Conservation (phyloP, 2,888 invertebrate species). For the Scrobipalpa costella region DNA sequence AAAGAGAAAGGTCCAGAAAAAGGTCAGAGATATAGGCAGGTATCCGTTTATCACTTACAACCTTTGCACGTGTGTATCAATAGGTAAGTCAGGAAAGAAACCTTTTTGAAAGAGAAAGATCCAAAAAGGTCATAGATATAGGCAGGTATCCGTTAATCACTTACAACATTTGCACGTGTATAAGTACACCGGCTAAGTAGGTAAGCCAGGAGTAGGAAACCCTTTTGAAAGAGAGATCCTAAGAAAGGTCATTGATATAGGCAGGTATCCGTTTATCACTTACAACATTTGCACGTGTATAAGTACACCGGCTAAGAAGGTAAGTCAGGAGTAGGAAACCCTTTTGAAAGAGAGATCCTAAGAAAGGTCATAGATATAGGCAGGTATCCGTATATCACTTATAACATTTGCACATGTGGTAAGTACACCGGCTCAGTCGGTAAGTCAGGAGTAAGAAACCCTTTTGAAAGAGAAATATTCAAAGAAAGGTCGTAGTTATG, state of each 20-base stretch:
- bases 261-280: no score
- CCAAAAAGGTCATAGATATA: neutral
- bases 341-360: neutral
- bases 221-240: neutral
- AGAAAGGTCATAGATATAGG: neutral
- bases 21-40: no score
- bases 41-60: no score
- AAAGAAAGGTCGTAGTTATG: neutral
- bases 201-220: neutral
- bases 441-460: neutral
- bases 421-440: no score
- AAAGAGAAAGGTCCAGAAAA: neutral
- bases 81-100: neutral
- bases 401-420: neutral
- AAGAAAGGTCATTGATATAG: neutral
- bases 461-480: neutral
- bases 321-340: neutral
- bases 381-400: no score
- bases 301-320: no score
- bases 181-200: no score
- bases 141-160: no score
- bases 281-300: neutral
- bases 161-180: neutral
- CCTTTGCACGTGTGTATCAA: neutral
- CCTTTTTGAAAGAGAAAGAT: neutral